phyloP scores from a whole-genome alignment of 2,113 vertebrate genomes.

The Piliocolobus tephrosceles region DNA sequence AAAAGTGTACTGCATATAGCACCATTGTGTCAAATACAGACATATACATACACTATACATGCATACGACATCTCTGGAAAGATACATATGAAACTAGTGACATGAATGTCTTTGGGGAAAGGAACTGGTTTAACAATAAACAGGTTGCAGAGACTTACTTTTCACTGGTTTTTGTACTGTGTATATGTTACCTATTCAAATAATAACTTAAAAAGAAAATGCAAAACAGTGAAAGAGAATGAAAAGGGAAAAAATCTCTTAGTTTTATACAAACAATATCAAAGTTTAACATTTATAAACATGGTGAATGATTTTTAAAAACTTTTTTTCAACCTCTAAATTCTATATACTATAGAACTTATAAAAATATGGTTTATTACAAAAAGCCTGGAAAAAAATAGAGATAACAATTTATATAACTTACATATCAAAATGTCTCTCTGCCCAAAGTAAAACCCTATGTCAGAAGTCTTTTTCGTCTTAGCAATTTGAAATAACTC shows the following conservation, averaged over 20 bases:
- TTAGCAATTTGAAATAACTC: neutral
- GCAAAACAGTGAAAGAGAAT: conserved; percentile 41
- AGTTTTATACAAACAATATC: conserved; percentile 30
- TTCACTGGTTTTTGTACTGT: conserved; percentile 47
- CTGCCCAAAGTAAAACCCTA: conserved; percentile 21
- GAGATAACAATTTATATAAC: neutral
- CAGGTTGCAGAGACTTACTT: conserved; percentile 43
- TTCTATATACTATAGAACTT: neutral
- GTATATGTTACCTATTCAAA: conserved; percentile 44
- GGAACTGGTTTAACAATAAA: neutral
- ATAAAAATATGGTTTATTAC: neutral
- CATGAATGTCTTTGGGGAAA: neutral
- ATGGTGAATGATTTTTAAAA: neutral
- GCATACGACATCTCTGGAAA: neutral
- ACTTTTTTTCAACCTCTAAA: neutral
- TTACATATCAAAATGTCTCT: conserved; percentile 12
- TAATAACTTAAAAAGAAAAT: conserved; percentile 60
- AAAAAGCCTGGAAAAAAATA: neutral
- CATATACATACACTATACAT: neutral
- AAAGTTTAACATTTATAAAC: conserved; percentile 33
- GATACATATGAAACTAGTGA: neutral
- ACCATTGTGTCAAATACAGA: neutral
- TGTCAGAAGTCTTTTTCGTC: neutral
- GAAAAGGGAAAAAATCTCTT: conserved; percentile 56
- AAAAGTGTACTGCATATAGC: neutral